phyloP scores from a whole-genome alignment of 2,888 invertebrate species.

The Panopea generosa region DNA sequence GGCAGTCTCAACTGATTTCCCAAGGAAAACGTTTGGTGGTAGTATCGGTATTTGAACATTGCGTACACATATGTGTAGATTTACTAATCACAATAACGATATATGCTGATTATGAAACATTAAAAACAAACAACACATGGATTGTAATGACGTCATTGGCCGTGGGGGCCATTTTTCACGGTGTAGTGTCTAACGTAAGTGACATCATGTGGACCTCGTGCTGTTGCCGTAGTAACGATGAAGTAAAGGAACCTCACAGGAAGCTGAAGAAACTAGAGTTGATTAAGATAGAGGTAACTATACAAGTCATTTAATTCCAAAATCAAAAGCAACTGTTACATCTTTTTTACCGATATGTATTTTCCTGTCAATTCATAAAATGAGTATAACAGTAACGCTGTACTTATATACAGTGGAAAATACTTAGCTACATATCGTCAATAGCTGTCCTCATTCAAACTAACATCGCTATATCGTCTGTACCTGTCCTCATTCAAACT shows the following conservation, averaged over 20 bases:
- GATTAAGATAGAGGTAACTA: constrained; percentile 76
- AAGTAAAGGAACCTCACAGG: constrained; percentile 74
- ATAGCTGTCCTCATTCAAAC: too few species aligned
- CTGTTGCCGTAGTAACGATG: constrained; percentile 64
- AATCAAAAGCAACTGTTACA: background rate
- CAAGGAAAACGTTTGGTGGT: constrained; percentile 70
- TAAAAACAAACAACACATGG: constrained; percentile 64
- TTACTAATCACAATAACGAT: constrained; percentile 65
- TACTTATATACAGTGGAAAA: too few species aligned
- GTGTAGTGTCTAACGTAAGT: constrained; percentile 66
- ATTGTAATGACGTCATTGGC: constrained; percentile 66
- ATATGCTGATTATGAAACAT: constrained; percentile 63
- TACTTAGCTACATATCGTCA: too few species aligned
- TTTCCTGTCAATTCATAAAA: too few species aligned
- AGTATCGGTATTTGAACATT: constrained; percentile 66
- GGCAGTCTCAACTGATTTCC: constrained; percentile 74
- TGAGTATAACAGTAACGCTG: too few species aligned
- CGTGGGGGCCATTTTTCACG: constrained; percentile 65
- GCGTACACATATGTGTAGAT: constrained; percentile 52
- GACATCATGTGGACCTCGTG: constrained; percentile 74
- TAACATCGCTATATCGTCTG: too few species aligned
- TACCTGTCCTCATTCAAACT: too few species aligned
- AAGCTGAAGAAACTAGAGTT: constrained; percentile 78
- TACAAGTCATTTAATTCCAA: too few species aligned
- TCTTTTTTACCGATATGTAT: too few species aligned